A percentile compares a stretch with the other conserved stretches of the same genome.
Evolutionary conservation across 2,888 invertebrate genomes (phyloP).

Genomic region (Acrocera orbiculus): DNA sequence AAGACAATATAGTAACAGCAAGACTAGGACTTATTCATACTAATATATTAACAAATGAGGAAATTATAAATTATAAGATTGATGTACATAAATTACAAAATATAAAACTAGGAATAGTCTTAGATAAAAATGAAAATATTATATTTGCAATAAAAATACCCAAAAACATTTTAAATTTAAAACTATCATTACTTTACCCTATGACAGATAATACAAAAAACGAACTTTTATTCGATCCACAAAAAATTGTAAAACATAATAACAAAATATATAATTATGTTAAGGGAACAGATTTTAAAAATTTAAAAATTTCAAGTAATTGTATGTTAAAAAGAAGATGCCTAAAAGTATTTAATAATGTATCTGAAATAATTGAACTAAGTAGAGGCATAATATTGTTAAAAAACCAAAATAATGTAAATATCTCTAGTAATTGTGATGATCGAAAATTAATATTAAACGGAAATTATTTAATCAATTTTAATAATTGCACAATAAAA

Average conservation of each 20-base stretch:
- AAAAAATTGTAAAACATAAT: conserved; percentile 6
- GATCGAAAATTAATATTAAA: conserved; percentile 1
- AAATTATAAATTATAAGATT: too few species aligned
- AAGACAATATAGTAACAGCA: conserved; percentile 4
- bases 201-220: neutral
- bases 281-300: conserved; percentile 1
- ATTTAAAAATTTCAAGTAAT: conserved; percentile 1
- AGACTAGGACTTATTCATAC: conserved; percentile 1
- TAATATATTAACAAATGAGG: conserved; percentile 5
- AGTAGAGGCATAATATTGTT: conserved; percentile 1
- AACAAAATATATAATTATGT: conserved; percentile 2
- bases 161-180: neutral
- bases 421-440: conserved; percentile 4
- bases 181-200: conserved; percentile 1
- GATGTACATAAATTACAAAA: conserved; percentile 5
- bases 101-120: conserved; percentile 1
- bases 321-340: conserved; percentile 3
- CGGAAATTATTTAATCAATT: conserved; percentile 4
- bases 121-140: conserved; percentile 2
- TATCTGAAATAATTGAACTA: conserved; percentile 3
- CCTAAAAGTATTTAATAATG: conserved; percentile 6
- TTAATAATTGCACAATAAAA: conserved; percentile 4
- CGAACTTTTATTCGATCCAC: conserved; percentile 1
- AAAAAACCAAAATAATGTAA: conserved; percentile 1
- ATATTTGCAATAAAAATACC: conserved; percentile 4